Percentiles rank a stretch among this genome's conserved stretches.
These are phyloP conservation scores for Sisyra terminalis DNA, from an alignment of 2,888 invertebrate species.

Conservation along the genomic window DNA sequence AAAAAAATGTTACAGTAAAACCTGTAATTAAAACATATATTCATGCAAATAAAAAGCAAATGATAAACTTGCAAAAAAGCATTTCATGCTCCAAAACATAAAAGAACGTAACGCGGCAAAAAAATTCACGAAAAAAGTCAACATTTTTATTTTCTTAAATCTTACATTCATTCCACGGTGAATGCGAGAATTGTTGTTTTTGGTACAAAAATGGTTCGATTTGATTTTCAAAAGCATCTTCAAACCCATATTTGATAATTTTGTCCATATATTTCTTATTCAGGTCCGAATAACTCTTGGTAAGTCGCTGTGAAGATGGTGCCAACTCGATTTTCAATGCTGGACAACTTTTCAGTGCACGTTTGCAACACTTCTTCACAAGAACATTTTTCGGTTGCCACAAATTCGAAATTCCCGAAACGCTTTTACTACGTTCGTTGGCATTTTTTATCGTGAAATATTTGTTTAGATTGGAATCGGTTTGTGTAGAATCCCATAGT, in stretches of 20 bases:
- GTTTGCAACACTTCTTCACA: constrained; percentile 25
- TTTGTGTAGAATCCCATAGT: not conserved
- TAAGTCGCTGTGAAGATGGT: constrained; percentile 10
- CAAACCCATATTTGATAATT: constrained; percentile 4
- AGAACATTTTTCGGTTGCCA: not conserved
- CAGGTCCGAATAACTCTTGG: constrained; percentile 22
- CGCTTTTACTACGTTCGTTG: not conserved
- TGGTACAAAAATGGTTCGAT: not conserved
- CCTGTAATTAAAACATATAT: too few species aligned
- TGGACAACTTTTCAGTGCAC: constrained; percentile 26
- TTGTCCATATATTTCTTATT: constrained; percentile 3
- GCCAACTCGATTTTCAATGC: constrained; percentile 20
- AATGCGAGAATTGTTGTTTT: constrained; percentile 4
- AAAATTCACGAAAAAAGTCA: too few species aligned
- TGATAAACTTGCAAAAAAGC: too few species aligned
- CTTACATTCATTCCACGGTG: constrained; percentile 4
- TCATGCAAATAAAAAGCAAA: too few species aligned
- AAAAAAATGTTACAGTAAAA: too few species aligned
- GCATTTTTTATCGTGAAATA: not conserved
- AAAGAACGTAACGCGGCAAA: too few species aligned
- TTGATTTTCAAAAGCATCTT: constrained; percentile 2
- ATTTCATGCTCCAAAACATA: too few species aligned
- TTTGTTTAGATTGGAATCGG: not conserved
- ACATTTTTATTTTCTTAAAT: not conserved
- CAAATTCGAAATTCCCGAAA: not conserved